phyloP scores from a whole-genome alignment of 2,888 invertebrate genomes.

The Xiphydria camelus region DNA sequence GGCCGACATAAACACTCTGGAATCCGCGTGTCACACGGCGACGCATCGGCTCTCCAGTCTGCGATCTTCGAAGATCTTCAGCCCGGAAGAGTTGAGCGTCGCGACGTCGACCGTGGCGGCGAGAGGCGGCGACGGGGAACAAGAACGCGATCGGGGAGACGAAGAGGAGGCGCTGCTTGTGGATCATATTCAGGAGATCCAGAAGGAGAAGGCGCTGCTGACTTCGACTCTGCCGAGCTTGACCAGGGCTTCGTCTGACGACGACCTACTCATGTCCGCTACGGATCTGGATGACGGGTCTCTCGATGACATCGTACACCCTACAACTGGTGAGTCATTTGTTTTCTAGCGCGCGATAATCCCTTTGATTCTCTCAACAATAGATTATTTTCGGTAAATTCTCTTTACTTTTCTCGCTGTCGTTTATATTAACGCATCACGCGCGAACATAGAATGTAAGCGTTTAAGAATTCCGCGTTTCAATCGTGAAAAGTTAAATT shows the following conservation, averaged over 20 bases:
- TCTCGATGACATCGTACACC: conserved; percentile 60
- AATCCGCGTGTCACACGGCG: conserved; percentile 85
- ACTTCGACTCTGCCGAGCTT: conserved; percentile 80
- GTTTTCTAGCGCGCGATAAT: neutral
- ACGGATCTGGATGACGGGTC: conserved; percentile 79
- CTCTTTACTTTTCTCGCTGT: conserved; percentile 1
- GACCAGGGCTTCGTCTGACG: conserved; percentile 83
- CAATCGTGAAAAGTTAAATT: too few relatives aligned
- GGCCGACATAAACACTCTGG: conserved; percentile 88
- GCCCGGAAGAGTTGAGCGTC: conserved; percentile 62
- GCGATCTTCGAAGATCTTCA: conserved; percentile 73
- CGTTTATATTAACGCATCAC: too few relatives aligned
- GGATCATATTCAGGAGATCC: conserved; percentile 78
- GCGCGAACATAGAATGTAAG: too few relatives aligned
- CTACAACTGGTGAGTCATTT: conserved; percentile 45
- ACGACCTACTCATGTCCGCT: conserved; percentile 75
- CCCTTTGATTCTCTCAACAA: neutral
- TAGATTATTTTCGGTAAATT: neutral
- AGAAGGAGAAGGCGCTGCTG: conserved; percentile 79
- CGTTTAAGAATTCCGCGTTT: too few relatives aligned
- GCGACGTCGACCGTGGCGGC: conserved; percentile 41
- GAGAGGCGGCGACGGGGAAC: conserved; percentile 40
- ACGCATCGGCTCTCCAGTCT: conserved; percentile 77
- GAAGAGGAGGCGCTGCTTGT: conserved; percentile 77
- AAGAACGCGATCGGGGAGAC: conserved; percentile 60